These are phyloP conservation scores for Crax fasciolata DNA, from an alignment of 2,797 vertebrate species.

Conservation along the genomic window DNA sequence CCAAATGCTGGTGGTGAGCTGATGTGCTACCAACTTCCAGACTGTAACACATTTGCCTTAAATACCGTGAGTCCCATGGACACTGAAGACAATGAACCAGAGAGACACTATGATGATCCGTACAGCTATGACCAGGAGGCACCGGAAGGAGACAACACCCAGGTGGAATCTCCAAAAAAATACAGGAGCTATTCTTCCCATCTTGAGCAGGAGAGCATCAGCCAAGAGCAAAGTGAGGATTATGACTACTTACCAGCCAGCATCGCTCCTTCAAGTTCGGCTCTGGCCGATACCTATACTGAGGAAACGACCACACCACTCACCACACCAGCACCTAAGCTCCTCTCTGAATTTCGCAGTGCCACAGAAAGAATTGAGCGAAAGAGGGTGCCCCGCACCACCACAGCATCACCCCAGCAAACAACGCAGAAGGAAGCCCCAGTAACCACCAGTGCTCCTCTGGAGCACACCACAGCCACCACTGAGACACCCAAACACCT, in stretches of 20 bases:
- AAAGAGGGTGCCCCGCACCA: neutral
- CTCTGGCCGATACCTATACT: neutral
- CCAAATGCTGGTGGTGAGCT: conserved; percentile 90
- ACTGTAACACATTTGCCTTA: conserved; percentile 78
- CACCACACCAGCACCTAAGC: conserved; percentile 34
- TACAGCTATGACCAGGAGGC: conserved; percentile 86
- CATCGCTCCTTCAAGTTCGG: conserved; percentile 17
- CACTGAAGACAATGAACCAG: conserved; percentile 71
- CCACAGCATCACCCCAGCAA: neutral
- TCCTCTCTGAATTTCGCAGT: conserved; percentile 33
- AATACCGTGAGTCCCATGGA: conserved; percentile 78
- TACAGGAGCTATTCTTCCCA: conserved; percentile 50
- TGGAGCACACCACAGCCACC: neutral
- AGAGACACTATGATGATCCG: conserved; percentile 79
- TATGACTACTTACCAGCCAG: conserved; percentile 80
- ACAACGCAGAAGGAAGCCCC: rapidly evolving
- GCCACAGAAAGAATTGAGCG: conserved; percentile 38
- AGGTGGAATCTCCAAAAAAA: conserved; percentile 69
- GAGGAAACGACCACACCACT: conserved; percentile 18
- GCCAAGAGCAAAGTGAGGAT: conserved; percentile 79
- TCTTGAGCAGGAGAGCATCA: conserved; percentile 65
- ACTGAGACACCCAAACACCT: neutral
- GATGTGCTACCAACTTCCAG: conserved; percentile 92
- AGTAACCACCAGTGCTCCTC: neutral
- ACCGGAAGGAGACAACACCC: conserved; percentile 68